Base-by-base conservation (phyloP, 2,113 vertebrate species). In the Blennius ocellaris region DNA sequence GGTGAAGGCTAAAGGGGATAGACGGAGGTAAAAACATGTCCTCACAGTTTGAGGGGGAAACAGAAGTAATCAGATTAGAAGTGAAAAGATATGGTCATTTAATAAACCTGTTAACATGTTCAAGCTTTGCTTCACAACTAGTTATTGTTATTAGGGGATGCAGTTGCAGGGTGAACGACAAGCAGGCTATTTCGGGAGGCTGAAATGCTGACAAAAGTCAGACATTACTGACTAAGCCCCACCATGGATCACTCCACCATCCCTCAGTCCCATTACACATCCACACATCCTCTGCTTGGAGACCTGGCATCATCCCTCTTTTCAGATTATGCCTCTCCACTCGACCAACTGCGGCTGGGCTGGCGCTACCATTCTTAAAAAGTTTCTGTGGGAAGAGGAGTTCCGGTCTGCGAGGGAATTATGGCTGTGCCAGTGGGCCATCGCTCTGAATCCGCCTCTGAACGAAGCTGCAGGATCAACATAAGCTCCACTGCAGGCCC, bases 401-500 rank as follows among this genome's bases (percentile, higher is more conserved):
- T 54, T 63, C 45, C 45, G 38, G 69, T 79, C 63, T 61, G n/a
- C 2, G 55, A 74, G 55, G 76, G 73, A 83, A 81, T 84, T 83
- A 69, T 15, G 14, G 38, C 76, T 50, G n/a, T 73, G 81, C 72
- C 66, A 71, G 55, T 71, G 55, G 74, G 66, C n/a, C 41, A 36
- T 16, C 51, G 30, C 6, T 7, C 38, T 40, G 57, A 72, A 65
- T 78, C 62, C 2, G 37, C 68, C 45, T 82, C 68, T 78, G 73
- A 87, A 81, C 64, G 79, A 80, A 69, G 72, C 80, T 64, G 74
- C 73, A 76, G 72, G 81, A 86, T 87, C 73, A 90, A 82, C 81
- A 65, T 81, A 86, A 90, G 86, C 86, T 53, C 73, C 70, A 73
- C 73, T 75, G 78, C 69, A 74, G 78, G 75, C 69, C 61, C 66